Conservation (phyloP, 1,140 invertebrate species). For the Mactra quadrangularis region DNA sequence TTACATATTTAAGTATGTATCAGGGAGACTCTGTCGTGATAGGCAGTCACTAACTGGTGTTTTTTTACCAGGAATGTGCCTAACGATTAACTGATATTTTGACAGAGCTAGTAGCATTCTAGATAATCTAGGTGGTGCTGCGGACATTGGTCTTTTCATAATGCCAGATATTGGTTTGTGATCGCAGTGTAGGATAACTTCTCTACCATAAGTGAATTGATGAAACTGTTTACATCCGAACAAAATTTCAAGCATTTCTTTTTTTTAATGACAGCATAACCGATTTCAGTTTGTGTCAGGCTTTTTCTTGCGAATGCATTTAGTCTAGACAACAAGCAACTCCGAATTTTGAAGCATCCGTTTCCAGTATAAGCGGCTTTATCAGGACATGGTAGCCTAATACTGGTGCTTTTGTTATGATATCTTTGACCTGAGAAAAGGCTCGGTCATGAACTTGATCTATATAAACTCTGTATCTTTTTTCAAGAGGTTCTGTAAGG, state of each 20-base stretch:
- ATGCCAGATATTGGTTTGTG: slow-evolving; percentile 69
- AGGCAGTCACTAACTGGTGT: too few relatives aligned
- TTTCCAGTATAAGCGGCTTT: slow-evolving; percentile 22
- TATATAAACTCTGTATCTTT: slow-evolving; percentile 47
- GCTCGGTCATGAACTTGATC: too few relatives aligned
- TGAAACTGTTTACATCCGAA: slow-evolving; percentile 83
- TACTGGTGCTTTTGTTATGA: too few relatives aligned
- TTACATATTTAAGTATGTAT: neutral
- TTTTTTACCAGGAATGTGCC: too few relatives aligned
- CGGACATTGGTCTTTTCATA: too few relatives aligned
- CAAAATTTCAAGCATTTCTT: slow-evolving; percentile 85
- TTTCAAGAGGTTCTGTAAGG: slow-evolving; percentile 58
- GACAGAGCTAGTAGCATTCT: too few relatives aligned
- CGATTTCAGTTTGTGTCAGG: too few relatives aligned
- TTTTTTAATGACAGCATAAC: slow-evolving; percentile 85
- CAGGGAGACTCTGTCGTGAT: too few relatives aligned
- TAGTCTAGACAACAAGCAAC: slow-evolving; percentile 81
- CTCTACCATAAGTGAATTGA: slow-evolving; percentile 75
- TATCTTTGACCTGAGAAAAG: too few relatives aligned
- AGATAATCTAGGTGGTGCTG: too few relatives aligned
- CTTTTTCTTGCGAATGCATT: too few relatives aligned
- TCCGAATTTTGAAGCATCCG: slow-evolving; percentile 69
- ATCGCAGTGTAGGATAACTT: slow-evolving; percentile 58
- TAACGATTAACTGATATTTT: slow-evolving; percentile 67
- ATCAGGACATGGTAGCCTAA: slow-evolving; percentile 51